Conservation (phyloP, 2,888 invertebrate species). For the Lymantria monacha region DNA sequence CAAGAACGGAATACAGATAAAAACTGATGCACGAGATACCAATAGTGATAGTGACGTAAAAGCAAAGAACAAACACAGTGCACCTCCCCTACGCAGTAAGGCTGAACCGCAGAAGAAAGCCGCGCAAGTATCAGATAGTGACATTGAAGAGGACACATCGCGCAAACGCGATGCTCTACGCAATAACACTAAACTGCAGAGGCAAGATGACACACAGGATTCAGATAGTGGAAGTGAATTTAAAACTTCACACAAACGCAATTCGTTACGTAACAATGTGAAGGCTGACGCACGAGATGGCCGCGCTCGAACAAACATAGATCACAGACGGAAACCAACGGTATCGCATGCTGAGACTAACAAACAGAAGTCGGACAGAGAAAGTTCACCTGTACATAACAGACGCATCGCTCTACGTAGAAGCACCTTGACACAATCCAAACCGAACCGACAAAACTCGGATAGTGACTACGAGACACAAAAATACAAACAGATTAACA, state of each 20-base stretch:
- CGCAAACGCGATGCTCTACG: not conserved
- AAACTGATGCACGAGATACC: not conserved
- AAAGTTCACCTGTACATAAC: not conserved
- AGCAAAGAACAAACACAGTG: not conserved
- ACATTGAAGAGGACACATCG: too few relatives aligned
- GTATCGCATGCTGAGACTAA: not conserved
- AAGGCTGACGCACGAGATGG: not conserved
- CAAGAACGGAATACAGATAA: not conserved
- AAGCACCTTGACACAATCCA: not conserved
- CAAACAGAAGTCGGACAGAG: not conserved
- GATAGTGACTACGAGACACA: not conserved
- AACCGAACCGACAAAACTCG: not conserved
- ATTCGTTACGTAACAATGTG: not conserved
- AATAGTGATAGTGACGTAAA: not conserved
- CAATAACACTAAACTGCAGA: not conserved
- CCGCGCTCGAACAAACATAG: not conserved
- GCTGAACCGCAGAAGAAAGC: not conserved
- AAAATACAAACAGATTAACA: not conserved
- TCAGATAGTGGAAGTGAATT: slow-evolving; percentile 2
- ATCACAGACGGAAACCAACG: not conserved
- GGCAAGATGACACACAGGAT: not conserved
- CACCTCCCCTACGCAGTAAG: not conserved
- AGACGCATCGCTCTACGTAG: not conserved
- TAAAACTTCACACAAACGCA: not conserved
- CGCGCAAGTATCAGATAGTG: not conserved